Base-by-base conservation (phyloP, 2,113 vertebrate species). In the Malaclemys terrapin region DNA sequence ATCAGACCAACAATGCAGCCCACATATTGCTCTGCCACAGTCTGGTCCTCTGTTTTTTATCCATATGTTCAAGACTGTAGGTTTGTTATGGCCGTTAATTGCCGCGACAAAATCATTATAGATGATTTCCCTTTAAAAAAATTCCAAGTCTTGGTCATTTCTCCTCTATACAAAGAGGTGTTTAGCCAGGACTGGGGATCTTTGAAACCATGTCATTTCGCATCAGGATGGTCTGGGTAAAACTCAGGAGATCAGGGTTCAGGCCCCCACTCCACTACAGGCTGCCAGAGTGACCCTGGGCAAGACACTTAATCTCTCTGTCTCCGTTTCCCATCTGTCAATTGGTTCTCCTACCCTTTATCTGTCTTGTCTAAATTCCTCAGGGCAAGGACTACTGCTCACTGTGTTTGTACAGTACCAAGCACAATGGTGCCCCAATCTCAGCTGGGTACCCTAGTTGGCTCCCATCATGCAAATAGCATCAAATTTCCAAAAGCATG, bases 401-500 rank as follows among this genome's bases (percentile, higher is more conserved):
- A 75, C 69, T 42, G 22, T 75, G 38, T 75, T 25, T 42, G n/a
- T 84, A 92, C 89, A 85, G 75, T 0, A 6, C 38, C 88, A 31
- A 75, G 81, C 92, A 80, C 76, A 14, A 65, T 22, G 92, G 83
- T 87, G 92, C 75, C 89, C 85, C 75, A 72, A n/a, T 79, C 89
- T 95, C 83, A 92, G 79, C 79, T 79, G 92, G 75, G 90, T 94
- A 38, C 11, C 0, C n/a, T 90, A 85, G 62, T 8, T 35, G 53
- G 62, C 31, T 65, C 62, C 62, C 62, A 35, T 65, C 31, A 65
- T 35, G 31, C 62, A 65, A 35, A 65, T 35, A 65, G 92, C 79
- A 85, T 92, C 91, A 95, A 94, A 92, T 59, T 89, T 88, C 89
- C 92, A 83, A 84, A 94, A 93, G 84, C 31, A 72, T 80, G 27